These are phyloP conservation scores for Lumbricus terrestris DNA, from an alignment of 2,888 invertebrate genomes.

Conservation along the genomic window DNA sequence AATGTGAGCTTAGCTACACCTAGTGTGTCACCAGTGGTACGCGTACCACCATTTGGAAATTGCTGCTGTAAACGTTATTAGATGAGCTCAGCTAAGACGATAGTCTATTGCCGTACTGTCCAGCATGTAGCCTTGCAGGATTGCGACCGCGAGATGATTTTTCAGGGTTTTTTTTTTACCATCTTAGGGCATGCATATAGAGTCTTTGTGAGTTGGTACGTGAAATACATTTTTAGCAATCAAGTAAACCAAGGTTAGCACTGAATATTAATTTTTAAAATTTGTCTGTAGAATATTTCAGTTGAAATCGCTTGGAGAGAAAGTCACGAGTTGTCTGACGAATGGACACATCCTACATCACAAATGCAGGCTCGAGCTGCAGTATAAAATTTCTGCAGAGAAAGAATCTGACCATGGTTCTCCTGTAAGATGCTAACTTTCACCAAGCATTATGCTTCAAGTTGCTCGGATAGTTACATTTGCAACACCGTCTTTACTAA, in stretches of 20 bases:
- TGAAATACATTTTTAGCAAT: neutral
- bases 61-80: no score
- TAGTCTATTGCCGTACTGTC: no score
- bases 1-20: no score
- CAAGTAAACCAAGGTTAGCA: neutral
- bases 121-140: no score
- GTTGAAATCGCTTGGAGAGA: conserved; percentile 1
- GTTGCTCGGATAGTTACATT: neutral
- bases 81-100: no score
- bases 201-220: no score
- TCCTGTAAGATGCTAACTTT: neutral
- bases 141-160: no score
- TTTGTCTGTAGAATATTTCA: conserved; percentile 9
- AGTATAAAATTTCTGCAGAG: conserved; percentile 9
- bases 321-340: neutral
- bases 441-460: neutral
- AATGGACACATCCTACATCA: neutral
- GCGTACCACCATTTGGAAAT: no score
- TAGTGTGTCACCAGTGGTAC: no score
- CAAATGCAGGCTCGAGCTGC: conserved; percentile 4
- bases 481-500: neutral
- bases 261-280: neutral
- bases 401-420: neutral
- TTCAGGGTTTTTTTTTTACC: no score
- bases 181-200: no score